Evolutionary conservation across 2,888 invertebrate species (phyloP).

Genomic region (Taenaris catops): DNA sequence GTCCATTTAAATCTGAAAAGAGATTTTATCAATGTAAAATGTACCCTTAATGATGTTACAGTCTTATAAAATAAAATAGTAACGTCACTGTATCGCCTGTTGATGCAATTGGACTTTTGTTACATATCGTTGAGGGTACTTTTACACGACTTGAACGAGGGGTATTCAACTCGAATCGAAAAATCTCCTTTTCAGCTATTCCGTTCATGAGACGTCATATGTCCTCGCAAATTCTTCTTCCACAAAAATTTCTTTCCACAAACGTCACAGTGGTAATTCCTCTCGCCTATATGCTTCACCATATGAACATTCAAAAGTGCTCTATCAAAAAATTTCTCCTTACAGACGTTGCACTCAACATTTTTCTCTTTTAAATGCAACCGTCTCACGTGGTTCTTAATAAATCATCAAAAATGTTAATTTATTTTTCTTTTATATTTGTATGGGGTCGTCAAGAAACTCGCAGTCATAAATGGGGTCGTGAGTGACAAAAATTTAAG

Average conservation of each 20-base stretch:
- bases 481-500: too few species aligned
- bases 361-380: slow-evolving; percentile 44
- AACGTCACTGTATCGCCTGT: too few species aligned
- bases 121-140: slow-evolving; percentile 16
- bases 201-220: slow-evolving; percentile 41
- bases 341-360: slow-evolving; percentile 41
- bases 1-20: slow-evolving; percentile 60
- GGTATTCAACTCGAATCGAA: neutral
- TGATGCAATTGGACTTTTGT: neutral
- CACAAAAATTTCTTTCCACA: slow-evolving; percentile 75
- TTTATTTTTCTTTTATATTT: too few species aligned
- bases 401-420: too few species aligned
- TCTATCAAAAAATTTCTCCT: slow-evolving; percentile 41
- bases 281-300: slow-evolving; percentile 63
- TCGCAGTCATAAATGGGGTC: too few species aligned
- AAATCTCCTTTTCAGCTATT: slow-evolving; percentile 10
- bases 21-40: slow-evolving; percentile 38
- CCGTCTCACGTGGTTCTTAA: slow-evolving; percentile 39
- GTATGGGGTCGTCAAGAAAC: too few species aligned
- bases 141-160: slow-evolving; percentile 5
- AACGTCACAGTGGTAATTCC: slow-evolving; percentile 69
- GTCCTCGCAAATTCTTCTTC: slow-evolving; percentile 74
- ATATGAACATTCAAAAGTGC: slow-evolving; percentile 46
- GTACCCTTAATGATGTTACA: slow-evolving; percentile 18
- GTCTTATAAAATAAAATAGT: slow-evolving; percentile 1